A percentile compares a stretch with the other conserved stretches of the same genome.
phyloP scores from a whole-genome alignment of 2,797 vertebrate species.

The Paratrypauchen microcephalus region DNA sequence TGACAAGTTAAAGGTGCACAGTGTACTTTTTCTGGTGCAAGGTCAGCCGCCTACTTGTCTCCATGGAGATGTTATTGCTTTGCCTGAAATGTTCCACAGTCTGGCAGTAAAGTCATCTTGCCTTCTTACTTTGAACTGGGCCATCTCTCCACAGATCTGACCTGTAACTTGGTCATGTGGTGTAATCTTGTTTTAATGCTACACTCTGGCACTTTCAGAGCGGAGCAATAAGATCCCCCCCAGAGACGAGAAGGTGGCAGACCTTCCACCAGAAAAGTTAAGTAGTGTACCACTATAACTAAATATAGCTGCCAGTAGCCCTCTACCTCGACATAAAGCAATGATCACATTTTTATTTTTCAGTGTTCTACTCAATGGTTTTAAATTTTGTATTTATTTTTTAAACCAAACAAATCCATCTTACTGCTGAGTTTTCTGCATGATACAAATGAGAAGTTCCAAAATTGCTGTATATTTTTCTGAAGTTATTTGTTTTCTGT shows the following conservation, averaged over 20 bases:
- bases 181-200: background rate
- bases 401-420: background rate
- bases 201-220: background rate
- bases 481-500: background rate
- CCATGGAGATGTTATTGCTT: background rate
- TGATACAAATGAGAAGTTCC: background rate
- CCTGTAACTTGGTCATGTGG: too few species aligned
- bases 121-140: too few species aligned
- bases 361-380: background rate
- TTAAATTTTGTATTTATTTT: background rate
- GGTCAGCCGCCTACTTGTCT: background rate
- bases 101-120: background rate
- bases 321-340: constrained; percentile 39
- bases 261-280: background rate
- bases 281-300: background rate
- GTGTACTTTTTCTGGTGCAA: background rate
- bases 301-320: background rate
- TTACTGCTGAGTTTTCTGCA: background rate
- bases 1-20: background rate
- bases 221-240: background rate
- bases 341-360: background rate
- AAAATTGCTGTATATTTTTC: constrained; percentile 9
- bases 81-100: background rate
- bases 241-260: background rate
- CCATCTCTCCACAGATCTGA: too few species aligned